phyloP scores from a whole-genome alignment of 2,888 invertebrate genomes.

The Parascotia fuliginaria region DNA sequence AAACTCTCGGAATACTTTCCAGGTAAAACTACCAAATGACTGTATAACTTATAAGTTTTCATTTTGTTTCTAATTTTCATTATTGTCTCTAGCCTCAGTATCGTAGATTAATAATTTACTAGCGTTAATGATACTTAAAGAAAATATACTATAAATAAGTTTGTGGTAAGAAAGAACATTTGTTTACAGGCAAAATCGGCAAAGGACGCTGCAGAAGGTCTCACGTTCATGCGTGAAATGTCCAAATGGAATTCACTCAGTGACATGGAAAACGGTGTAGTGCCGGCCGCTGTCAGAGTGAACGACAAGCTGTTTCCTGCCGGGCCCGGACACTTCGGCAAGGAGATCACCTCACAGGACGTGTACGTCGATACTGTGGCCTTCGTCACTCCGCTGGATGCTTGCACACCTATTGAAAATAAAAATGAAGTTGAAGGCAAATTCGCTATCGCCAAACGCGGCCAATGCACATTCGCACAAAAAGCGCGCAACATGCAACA shows the following conservation, averaged over 20 bases:
- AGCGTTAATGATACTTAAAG: no score
- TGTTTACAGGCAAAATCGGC: conserved; percentile 90
- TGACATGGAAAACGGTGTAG: conserved; percentile 80
- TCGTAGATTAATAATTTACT: no score
- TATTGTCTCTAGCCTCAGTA: no score
- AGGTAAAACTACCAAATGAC: no score
- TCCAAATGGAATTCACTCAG: conserved; percentile 93
- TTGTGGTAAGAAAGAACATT: no score
- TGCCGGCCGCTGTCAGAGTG: conserved; percentile 63
- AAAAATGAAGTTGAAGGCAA: conserved; percentile 87
- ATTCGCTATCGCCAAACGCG: conserved; percentile 95
- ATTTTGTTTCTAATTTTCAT: no score
- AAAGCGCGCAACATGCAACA: conserved; percentile 94
- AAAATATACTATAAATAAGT: no score
- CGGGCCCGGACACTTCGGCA: conserved; percentile 97
- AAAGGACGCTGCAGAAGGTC: conserved; percentile 95
- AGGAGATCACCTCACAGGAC: conserved; percentile 88
- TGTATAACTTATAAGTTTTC: no score
- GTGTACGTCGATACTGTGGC: conserved; percentile 88
- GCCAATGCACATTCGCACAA: conserved; percentile 97
- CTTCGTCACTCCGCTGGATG: conserved; percentile 90
- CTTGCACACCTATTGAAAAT: conserved; percentile 86
- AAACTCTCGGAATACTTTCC: no score
- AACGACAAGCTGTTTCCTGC: conserved; percentile 82
- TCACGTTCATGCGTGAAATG: conserved; percentile 99